These are phyloP conservation scores for Helicoverpa assulta DNA, from an alignment of 2,888 invertebrate genomes.

Conservation along the genomic window DNA sequence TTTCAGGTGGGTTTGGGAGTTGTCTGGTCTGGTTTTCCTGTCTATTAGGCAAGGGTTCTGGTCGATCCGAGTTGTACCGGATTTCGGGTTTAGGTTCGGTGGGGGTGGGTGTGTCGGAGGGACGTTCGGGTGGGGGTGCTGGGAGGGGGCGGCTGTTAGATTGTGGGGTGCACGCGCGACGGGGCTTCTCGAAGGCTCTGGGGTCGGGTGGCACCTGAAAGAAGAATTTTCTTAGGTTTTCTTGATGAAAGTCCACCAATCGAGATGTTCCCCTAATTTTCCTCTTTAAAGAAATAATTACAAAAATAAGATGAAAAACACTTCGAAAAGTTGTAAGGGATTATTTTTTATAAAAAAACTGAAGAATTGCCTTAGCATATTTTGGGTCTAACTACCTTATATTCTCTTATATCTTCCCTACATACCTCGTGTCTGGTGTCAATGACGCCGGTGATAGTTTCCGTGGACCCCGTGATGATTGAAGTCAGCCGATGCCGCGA, in stretches of 20 bases:
- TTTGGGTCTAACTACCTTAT: no score
- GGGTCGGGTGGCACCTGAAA: slow-evolving; percentile 86
- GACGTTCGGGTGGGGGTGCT: slow-evolving; percentile 81
- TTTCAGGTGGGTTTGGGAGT: slow-evolving; percentile 16
- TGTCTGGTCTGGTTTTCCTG: slow-evolving; percentile 50
- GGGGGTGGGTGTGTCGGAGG: slow-evolving; percentile 61
- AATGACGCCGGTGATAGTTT: slow-evolving; percentile 93
- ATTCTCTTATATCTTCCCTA: no score
- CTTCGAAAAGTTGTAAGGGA: no score
- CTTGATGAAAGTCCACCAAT: no score
- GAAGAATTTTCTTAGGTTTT: not conserved
- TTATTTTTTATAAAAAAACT: no score
- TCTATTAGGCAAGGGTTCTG: slow-evolving; percentile 42
- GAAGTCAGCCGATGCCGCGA: slow-evolving; percentile 86
- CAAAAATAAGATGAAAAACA: no score
- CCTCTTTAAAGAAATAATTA: no score
- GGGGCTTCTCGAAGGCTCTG: slow-evolving; percentile 85
- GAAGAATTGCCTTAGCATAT: no score
- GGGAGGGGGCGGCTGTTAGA: slow-evolving; percentile 85
- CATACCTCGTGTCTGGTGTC: slow-evolving; percentile 91
- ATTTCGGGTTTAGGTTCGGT: slow-evolving; percentile 59
- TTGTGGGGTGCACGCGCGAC: slow-evolving; percentile 85
- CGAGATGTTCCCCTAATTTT: no score
- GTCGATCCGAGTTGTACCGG: slow-evolving; percentile 50
- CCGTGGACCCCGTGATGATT: slow-evolving; percentile 92